Conservation (phyloP, 1,140 invertebrate species). For the Zophobas atratus region DNA sequence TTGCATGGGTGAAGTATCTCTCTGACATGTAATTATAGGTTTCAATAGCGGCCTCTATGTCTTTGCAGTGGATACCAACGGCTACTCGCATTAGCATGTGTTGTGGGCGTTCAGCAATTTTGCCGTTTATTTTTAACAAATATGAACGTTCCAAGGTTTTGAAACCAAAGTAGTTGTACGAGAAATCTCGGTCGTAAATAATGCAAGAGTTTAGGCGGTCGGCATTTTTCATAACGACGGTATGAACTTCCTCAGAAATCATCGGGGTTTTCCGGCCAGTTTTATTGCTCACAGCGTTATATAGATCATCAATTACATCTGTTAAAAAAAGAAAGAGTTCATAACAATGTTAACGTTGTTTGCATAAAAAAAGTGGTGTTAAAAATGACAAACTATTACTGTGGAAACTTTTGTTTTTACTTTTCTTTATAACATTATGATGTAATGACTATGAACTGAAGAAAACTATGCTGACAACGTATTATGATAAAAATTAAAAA, state of each 20-base stretch:
- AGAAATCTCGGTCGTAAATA: slow-evolving; percentile 97
- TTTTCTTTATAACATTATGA: too few relatives aligned
- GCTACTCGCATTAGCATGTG: slow-evolving; percentile 95
- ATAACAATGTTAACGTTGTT: slow-evolving; percentile 73
- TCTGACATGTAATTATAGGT: slow-evolving; percentile 98
- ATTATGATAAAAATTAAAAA: too few relatives aligned
- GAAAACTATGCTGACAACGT: too few relatives aligned
- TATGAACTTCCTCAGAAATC: slow-evolving; percentile 90
- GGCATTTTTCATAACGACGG: slow-evolving; percentile 67
- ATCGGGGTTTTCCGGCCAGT: slow-evolving; percentile 83
- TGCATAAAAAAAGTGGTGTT: slow-evolving; percentile 69
- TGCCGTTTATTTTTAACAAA: slow-evolving; percentile 93
- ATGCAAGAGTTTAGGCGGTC: slow-evolving; percentile 95
- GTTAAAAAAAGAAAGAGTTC: slow-evolving; percentile 64
- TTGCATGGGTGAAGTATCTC: slow-evolving; percentile 98
- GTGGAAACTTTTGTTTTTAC: too few relatives aligned
- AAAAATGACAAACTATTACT: too few relatives aligned
- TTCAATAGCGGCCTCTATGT: slow-evolving; percentile 95
- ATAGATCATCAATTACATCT: slow-evolving; percentile 68
- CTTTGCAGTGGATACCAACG: slow-evolving; percentile 96
- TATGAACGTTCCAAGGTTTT: slow-evolving; percentile 98
- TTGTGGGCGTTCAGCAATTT: slow-evolving; percentile 76
- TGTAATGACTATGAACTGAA: too few relatives aligned
- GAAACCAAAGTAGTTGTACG: slow-evolving; percentile 95
- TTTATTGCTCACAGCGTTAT: slow-evolving; percentile 82